Conservation (phyloP, 1,140 invertebrate species). For the Hypothenemus hampei region DNA sequence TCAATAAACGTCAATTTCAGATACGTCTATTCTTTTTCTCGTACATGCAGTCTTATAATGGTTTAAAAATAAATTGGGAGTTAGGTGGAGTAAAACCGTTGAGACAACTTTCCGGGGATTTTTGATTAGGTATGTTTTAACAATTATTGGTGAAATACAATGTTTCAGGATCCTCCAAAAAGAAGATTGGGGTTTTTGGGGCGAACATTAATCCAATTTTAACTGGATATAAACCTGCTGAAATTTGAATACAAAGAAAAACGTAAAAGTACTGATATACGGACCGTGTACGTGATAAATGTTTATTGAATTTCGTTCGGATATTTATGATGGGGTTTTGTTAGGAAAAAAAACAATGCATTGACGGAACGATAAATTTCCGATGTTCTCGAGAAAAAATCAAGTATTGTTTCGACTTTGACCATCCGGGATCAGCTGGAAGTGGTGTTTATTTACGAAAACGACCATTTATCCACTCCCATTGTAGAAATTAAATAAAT, state of each 20-base stretch:
- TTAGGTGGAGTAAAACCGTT: not conserved
- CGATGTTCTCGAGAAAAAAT: not conserved
- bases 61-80: constrained; percentile 6
- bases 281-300: constrained; percentile 13
- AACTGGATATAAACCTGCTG: constrained; percentile 10
- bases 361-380: constrained; percentile 1
- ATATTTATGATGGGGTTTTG: constrained; percentile 1
- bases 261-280: constrained; percentile 6
- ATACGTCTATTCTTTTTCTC: constrained; percentile 1
- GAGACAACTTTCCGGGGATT: constrained; percentile 2
- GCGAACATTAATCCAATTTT: constrained; percentile 22
- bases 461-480: not conserved
- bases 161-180: not conserved
- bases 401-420: not conserved
- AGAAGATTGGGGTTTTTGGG: constrained; percentile 4
- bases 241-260: constrained; percentile 21
- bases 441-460: no score
- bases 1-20: constrained; percentile 1
- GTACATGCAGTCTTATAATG: constrained; percentile 8
- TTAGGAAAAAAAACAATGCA: constrained; percentile 9
- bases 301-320: constrained; percentile 14
- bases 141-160: constrained; percentile 10
- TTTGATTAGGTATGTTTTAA: constrained; percentile 16
- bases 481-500: not conserved
- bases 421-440: no score